Evolutionary conservation across 2,888 invertebrate species (phyloP).

Genomic region (Anthoptus insignis): DNA sequence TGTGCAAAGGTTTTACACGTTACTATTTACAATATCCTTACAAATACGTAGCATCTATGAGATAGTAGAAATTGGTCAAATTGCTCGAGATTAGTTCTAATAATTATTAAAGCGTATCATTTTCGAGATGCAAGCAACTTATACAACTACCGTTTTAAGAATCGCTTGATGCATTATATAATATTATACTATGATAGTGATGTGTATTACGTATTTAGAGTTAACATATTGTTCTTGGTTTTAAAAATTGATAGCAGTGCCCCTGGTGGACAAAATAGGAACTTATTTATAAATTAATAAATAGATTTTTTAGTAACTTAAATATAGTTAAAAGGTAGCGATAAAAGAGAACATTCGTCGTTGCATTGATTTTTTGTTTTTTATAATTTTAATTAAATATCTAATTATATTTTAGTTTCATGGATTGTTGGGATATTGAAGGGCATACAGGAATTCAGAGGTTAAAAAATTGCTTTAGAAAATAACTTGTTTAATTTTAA

Average conservation of each 20-base stretch:
- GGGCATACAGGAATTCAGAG: no score
- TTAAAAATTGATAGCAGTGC: constrained; percentile 4
- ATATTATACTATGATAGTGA: constrained; percentile 9
- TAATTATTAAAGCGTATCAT: constrained; percentile 69
- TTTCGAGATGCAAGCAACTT: constrained; percentile 59
- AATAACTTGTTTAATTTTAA: no score
- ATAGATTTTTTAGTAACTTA: no score
- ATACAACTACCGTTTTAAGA: constrained; percentile 1
- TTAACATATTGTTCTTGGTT: not conserved
- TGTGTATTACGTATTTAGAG: constrained; percentile 18
- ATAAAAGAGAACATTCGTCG: no score
- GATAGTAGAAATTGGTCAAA: constrained; percentile 74
- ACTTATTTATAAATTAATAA: not conserved
- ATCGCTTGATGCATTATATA: no score
- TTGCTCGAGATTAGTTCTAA: constrained; percentile 56
- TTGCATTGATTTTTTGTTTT: no score
- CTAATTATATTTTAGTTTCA: no score
- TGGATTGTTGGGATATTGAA: no score
- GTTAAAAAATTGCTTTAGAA: no score
- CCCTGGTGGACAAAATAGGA: constrained; percentile 13
- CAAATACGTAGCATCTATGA: constrained; percentile 57
- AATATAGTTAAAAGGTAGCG: no score
- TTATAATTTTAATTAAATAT: no score
- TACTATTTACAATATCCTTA: constrained; percentile 59
- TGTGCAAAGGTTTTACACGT: constrained; percentile 61